These are phyloP conservation scores for Trisateles emortualis DNA, from an alignment of 2,888 invertebrate genomes.

Conservation along the genomic window DNA sequence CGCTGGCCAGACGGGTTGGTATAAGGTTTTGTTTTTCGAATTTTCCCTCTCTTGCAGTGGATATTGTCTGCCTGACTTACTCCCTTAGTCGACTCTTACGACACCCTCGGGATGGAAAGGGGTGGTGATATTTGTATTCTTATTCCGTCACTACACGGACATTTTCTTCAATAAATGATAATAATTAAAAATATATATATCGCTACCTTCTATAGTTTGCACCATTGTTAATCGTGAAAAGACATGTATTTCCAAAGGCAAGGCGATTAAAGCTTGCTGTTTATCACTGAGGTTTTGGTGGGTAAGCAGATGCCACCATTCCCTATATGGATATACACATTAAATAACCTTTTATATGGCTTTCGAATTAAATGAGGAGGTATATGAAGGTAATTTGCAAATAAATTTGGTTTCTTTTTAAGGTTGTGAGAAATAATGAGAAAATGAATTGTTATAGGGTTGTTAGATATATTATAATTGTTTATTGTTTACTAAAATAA, in stretches of 20 bases:
- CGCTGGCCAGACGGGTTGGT: too few relatives aligned
- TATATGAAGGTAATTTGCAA: conserved; percentile 13
- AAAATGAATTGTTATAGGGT: background rate
- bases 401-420: conserved; percentile 14
- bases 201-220: conserved; percentile 32
- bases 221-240: conserved; percentile 26
- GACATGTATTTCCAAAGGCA: conserved; percentile 27
- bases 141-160: too few relatives aligned
- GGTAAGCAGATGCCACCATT: conserved; percentile 26
- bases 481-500: too few relatives aligned
- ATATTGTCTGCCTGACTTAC: too few relatives aligned
- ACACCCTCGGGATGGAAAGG: too few relatives aligned
- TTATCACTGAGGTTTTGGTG: conserved; percentile 41
- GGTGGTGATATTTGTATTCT: too few relatives aligned
- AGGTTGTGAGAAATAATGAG: conserved; percentile 4
- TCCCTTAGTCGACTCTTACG: too few relatives aligned
- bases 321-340: conserved; percentile 30
- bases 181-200: background rate
- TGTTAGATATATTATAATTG: background rate
- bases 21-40: too few relatives aligned
- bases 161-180: too few relatives aligned
- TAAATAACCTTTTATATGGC: conserved; percentile 30
- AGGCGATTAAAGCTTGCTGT: conserved; percentile 32
- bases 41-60: too few relatives aligned
- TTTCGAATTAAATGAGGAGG: conserved; percentile 20